Conservation (phyloP, 30 jellyfish, hydroid and myxozoan genomes). For the Aurelia coerulea region DNA sequence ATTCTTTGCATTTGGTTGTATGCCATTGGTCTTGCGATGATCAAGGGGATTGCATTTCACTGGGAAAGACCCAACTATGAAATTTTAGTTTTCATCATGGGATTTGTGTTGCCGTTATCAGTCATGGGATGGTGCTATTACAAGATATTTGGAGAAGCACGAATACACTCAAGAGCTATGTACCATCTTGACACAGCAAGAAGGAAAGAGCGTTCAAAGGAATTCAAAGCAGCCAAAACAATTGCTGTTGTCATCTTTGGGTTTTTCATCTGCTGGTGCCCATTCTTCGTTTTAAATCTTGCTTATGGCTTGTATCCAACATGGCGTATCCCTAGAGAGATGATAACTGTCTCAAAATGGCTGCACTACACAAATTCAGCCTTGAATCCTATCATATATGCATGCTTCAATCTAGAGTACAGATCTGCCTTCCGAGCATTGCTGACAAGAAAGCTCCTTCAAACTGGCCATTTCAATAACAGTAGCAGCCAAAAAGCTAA, state of each 20-base stretch:
- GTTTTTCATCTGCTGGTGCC: slow-evolving; percentile 89
- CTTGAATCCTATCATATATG: slow-evolving; percentile 83
- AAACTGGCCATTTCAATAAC: slow-evolving; percentile 3
- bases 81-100: slow-evolving; percentile 54
- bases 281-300: slow-evolving; percentile 70
- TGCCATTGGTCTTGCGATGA: slow-evolving; percentile 64
- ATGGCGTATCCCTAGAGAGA: slow-evolving; percentile 46
- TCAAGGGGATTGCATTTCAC: slow-evolving; percentile 46
- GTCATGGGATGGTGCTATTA: slow-evolving; percentile 71
- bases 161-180: slow-evolving; percentile 48
- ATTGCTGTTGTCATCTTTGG: slow-evolving; percentile 80
- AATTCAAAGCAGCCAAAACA: slow-evolving; percentile 82
- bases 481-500: not conserved
- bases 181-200: not conserved
- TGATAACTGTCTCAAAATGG: slow-evolving; percentile 80
- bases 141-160: slow-evolving; percentile 69
- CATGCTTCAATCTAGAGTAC: slow-evolving; percentile 76
- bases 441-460: slow-evolving; percentile 46
- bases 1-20: slow-evolving; percentile 65
- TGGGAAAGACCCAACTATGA: slow-evolving; percentile 73
- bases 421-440: slow-evolving; percentile 75
- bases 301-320: slow-evolving; percentile 44
- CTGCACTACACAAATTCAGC: slow-evolving; percentile 88
- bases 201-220: slow-evolving; percentile 32
- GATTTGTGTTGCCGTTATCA: slow-evolving; percentile 55